These are phyloP conservation scores for Triplophysa rosa DNA, from an alignment of 2,113 vertebrate species.

Conservation along the genomic window DNA sequence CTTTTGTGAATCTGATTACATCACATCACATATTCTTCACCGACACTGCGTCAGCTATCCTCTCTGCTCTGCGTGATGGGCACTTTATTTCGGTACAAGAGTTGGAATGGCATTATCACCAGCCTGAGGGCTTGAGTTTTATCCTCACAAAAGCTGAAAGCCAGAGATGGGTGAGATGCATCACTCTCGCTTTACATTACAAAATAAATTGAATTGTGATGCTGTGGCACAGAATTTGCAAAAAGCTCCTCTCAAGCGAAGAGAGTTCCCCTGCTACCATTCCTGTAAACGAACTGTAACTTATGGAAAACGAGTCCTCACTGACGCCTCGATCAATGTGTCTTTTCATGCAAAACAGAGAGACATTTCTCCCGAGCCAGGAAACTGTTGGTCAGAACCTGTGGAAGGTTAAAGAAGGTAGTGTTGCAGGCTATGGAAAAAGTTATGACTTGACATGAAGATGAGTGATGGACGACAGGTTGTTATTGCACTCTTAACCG, in stretches of 20 bases:
- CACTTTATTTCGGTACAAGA: constrained; percentile 12
- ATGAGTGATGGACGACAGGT: constrained; percentile 12
- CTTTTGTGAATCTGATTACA: constrained; percentile 30
- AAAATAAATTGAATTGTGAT: constrained; percentile 1
- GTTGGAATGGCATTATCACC: constrained; percentile 14
- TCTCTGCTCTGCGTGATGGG: constrained; percentile 10
- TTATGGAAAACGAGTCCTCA: constrained; percentile 37
- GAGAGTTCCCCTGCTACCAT: background rate
- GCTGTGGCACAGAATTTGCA: background rate
- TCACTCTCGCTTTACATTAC: constrained; percentile 22
- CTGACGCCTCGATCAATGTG: constrained; percentile 19
- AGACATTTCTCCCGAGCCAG: constrained; percentile 46
- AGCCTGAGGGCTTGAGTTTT: constrained; percentile 26
- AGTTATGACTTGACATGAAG: constrained; percentile 29
- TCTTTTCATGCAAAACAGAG: constrained; percentile 42
- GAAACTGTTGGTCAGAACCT: constrained; percentile 44
- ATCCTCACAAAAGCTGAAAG: constrained; percentile 8
- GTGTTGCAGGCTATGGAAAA: constrained; percentile 24
- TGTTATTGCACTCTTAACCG: constrained; percentile 1
- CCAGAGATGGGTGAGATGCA: background rate
- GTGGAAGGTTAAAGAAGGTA: constrained; percentile 31
- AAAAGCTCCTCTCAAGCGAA: background rate
- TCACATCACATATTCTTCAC: constrained; percentile 26
- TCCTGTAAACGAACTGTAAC: constrained; percentile 21
- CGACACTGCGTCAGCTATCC: constrained; percentile 19